A percentile compares a stretch with the other conserved stretches of the same genome.
Conservation (phyloP, 2,113 vertebrate species). For the Campylomormyrus numenius region DNA sequence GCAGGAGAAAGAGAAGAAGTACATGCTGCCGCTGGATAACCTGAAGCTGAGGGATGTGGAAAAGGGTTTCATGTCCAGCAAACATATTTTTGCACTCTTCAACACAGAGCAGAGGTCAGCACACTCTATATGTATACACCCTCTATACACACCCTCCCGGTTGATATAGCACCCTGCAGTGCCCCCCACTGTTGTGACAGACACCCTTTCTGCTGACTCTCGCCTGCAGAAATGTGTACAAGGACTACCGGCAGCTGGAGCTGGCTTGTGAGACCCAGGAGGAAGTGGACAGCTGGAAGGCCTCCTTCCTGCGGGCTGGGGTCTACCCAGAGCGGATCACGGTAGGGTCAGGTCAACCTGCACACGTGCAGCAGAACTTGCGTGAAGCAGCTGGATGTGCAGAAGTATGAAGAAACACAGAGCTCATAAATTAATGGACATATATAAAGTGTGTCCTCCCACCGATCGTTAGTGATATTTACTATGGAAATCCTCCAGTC, state of each 20-base stretch:
- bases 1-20: slow-evolving; percentile 81
- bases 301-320: slow-evolving; percentile 87
- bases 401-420: background rate
- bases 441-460: background rate
- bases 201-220: background rate
- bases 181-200: background rate
- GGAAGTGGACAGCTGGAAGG: slow-evolving; percentile 94
- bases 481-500: background rate
- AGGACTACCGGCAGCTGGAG: slow-evolving; percentile 91
- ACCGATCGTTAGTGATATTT: background rate
- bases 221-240: slow-evolving; percentile 83
- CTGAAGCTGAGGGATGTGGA: slow-evolving; percentile 90
- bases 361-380: background rate
- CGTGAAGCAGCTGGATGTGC: background rate
- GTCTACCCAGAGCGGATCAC: slow-evolving; percentile 87
- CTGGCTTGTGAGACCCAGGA: slow-evolving; percentile 91
- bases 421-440: background rate
- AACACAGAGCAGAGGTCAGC: slow-evolving; percentile 88
- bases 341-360: slow-evolving; percentile 56
- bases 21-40: slow-evolving; percentile 91
- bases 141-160: background rate
- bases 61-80: slow-evolving; percentile 98
- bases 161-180: background rate
- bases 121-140: background rate
- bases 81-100: slow-evolving; percentile 90